A percentile compares a stretch with the other conserved stretches of the same genome.
These are phyloP conservation scores for Lophura nycthemera DNA, from an alignment of 2,113 vertebrate genomes.

Conservation along the genomic window DNA sequence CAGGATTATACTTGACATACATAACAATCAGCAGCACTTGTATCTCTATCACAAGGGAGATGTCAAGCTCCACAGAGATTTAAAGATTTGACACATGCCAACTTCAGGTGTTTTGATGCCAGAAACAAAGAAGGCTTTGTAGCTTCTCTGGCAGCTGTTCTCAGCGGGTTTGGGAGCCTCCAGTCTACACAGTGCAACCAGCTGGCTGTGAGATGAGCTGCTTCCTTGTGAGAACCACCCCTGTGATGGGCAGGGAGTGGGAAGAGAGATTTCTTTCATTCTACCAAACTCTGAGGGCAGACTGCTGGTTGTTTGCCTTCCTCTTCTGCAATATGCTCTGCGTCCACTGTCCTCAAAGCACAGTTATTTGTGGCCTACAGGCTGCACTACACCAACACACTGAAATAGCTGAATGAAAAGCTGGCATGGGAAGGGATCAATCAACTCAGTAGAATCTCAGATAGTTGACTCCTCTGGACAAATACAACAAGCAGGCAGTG, in stretches of 20 bases:
- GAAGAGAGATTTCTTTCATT: not conserved
- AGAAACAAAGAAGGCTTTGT: not conserved
- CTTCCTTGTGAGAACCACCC: not conserved
- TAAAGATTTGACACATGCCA: not conserved
- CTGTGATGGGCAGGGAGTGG: not conserved
- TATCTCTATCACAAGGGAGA: not conserved
- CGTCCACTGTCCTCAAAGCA: not conserved
- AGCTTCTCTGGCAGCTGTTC: not conserved
- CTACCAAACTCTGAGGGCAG: not conserved
- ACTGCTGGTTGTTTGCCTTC: not conserved
- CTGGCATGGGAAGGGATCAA: not conserved
- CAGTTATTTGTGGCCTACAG: not conserved
- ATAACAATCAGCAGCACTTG: not conserved
- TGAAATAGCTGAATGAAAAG: not conserved
- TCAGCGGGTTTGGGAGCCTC: not conserved
- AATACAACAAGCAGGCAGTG: not conserved
- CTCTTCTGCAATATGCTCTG: not conserved
- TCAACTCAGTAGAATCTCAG: not conserved
- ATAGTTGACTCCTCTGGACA: not conserved
- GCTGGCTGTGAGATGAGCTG: not conserved
- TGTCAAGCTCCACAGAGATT: not conserved
- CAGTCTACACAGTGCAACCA: not conserved
- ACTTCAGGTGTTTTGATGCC: not conserved
- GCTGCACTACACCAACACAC: not conserved
- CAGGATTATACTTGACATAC: accelerated